phyloP scores from a whole-genome alignment of 2,888 invertebrate species.

The Arge pagana region DNA sequence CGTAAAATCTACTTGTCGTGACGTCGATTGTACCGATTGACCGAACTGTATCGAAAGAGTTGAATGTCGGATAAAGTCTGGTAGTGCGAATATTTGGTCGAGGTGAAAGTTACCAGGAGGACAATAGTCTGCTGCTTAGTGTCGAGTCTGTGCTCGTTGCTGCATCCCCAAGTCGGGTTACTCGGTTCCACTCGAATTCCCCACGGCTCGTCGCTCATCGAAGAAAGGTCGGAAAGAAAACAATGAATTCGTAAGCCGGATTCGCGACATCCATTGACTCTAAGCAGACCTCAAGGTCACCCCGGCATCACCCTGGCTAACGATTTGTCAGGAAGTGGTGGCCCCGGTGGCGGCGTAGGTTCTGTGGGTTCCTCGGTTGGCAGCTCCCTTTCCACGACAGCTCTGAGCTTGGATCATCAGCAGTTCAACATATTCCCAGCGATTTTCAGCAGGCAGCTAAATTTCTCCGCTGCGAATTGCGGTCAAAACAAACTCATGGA shows the following conservation, averaged over 20 bases:
- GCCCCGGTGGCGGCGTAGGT: constrained; percentile 66
- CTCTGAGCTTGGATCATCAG: constrained; percentile 69
- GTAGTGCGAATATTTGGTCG: too few relatives aligned
- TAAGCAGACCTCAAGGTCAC: constrained; percentile 40
- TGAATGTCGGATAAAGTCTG: too few relatives aligned
- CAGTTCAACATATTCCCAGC: constrained; percentile 92
- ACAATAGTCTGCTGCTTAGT: too few relatives aligned
- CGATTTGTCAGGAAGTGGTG: constrained; percentile 52
- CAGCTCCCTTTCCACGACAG: constrained; percentile 60
- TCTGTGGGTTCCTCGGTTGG: constrained; percentile 76
- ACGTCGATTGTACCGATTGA: too few relatives aligned
- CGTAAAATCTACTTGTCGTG: too few relatives aligned
- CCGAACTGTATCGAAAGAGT: too few relatives aligned
- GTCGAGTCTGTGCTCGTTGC: too few relatives aligned
- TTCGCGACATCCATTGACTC: not conserved
- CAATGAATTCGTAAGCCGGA: constrained; percentile 20
- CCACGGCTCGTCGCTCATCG: too few relatives aligned
- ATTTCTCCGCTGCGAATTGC: constrained; percentile 71
- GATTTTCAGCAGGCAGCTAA: constrained; percentile 86
- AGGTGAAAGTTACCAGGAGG: too few relatives aligned
- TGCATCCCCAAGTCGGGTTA: too few relatives aligned
- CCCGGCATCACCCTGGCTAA: constrained; percentile 58
- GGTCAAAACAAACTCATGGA: constrained; percentile 85
- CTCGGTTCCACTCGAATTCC: too few relatives aligned
- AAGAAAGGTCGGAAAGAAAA: constrained; percentile 1